Conservation (phyloP, 1,140 invertebrate genomes). For the Philopotamus ludificatus region DNA sequence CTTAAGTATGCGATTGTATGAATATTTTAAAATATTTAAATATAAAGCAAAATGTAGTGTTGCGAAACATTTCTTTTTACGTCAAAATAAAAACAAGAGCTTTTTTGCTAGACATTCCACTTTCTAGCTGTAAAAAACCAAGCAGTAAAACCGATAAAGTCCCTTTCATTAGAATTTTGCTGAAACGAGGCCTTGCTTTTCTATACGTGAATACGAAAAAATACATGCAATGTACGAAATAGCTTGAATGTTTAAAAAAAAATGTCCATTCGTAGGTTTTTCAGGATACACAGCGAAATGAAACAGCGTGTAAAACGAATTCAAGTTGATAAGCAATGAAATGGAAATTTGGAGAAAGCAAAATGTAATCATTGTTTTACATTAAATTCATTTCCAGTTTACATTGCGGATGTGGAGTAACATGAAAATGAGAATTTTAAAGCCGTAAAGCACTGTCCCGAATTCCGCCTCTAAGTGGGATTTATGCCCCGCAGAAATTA, state of each 20-base stretch:
- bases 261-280: neutral
- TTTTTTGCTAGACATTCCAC: no score
- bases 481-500: no score
- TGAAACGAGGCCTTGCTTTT: neutral
- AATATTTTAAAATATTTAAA: no score
- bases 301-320: neutral
- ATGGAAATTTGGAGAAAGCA: neutral
- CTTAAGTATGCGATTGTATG: no score
- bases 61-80: no score
- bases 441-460: no score
- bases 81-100: no score
- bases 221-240: neutral
- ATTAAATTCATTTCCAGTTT: neutral
- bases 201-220: neutral
- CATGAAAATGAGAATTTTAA: no score
- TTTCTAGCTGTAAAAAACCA: no score
- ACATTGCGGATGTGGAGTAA: no score
- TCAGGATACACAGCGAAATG: neutral
- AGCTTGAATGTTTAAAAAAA: neutral
- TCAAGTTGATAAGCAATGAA: neutral
- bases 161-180: neutral
- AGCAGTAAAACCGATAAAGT: neutral
- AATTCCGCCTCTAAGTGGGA: no score
- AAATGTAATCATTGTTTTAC: neutral
- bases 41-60: no score